Evolutionary conservation across 2,888 invertebrate genomes (phyloP), one percentile per base, ranked within the genome.

Genomic region (Tachina fera): DNA sequence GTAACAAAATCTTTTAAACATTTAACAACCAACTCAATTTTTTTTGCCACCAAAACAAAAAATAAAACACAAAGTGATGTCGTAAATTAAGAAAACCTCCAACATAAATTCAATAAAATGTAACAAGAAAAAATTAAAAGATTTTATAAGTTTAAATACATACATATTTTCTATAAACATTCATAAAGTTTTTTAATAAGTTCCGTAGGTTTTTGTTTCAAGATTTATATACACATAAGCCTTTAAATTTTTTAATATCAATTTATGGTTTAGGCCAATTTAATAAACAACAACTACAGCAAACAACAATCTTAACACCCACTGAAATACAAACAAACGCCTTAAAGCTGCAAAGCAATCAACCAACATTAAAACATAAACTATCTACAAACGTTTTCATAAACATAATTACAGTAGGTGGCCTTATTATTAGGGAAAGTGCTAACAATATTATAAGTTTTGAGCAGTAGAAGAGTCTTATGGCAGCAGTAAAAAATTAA

Each of bases 231-330:
- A 31, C 6, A 6, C 6, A 31, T 67, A 56, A 72, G 72, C n/a
- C 60, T 72, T 80, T 65, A 71, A 58, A 58, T 74, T 60, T n/a
- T 71, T 68, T 71, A 67, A 78, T 65, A 85, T 71, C 76, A 78
- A 68, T 78, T 74, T 72, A 60, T 77, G 65, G 75, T 83, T 79
- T 45, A 56, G 67, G 83, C 79, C 85, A 75, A 85, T 85, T 85
- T 78, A 75, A 9, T 11, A 31, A 61, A 67, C 16, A 61, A 67
- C 16, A 75, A 47, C 43, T 22, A 65, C 45, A 82, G 22, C 31
- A 78, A 49, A 56, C 67, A 72, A 58, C 22, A 80, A 72, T 72
- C 41, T 67, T 51, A 63, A 86, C 86, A 83, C 86, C 86, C 86
- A 86, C 86, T 77, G 39, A 47, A 22, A 47, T 4, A 1, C 31